Percentiles rank a stretch among this genome's conserved stretches.
Conservation (phyloP, 2,113 vertebrate genomes). For the Oncorhynchus tshawytscha region DNA sequence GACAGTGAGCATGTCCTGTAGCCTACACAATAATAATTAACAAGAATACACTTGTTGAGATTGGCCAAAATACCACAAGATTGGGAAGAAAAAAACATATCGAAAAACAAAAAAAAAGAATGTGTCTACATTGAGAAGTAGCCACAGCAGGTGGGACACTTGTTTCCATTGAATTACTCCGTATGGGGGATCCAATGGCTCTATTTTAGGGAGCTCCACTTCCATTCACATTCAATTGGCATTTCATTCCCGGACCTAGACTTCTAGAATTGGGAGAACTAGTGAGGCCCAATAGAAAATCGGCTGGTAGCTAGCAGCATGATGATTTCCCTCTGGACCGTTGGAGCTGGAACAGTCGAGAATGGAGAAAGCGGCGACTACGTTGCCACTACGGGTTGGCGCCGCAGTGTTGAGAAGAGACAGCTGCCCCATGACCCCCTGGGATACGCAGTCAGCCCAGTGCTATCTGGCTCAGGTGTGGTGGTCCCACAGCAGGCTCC, state of each 20-base stretch:
- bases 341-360: background rate
- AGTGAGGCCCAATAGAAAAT: background rate
- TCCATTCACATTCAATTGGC: slow-evolving; percentile 56
- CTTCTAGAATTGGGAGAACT: background rate
- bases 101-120: background rate
- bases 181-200: slow-evolving; percentile 8
- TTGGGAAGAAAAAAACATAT: background rate
- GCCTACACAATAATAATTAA: background rate
- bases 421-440: slow-evolving; percentile 6
- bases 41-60: background rate
- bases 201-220: slow-evolving; percentile 40
- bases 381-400: background rate
- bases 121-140: slow-evolving; percentile 26
- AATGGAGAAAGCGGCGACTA: background rate
- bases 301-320: background rate
- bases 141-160: slow-evolving; percentile 24
- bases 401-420: background rate
- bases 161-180: slow-evolving; percentile 38
- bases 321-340: background rate
- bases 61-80: too few species aligned
- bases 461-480: slow-evolving; percentile 18
- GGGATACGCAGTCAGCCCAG: background rate
- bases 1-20: background rate
- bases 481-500: background rate
- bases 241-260: slow-evolving; percentile 51